Conservation (phyloP, 2,888 invertebrate species). For the Stenichneumon culpator region DNA sequence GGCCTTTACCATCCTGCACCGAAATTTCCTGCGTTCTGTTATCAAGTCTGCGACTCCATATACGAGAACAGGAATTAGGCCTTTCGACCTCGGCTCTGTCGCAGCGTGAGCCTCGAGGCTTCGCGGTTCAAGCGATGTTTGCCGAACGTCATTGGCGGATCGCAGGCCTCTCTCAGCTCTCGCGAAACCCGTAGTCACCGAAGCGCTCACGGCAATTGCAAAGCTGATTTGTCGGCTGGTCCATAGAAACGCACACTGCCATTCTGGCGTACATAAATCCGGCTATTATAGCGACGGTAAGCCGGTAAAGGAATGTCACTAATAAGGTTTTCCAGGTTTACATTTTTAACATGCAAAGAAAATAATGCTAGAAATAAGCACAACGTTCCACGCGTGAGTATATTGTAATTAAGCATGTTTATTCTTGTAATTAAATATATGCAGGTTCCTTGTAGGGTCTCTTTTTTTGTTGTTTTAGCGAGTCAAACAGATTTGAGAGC, state of each 20-base stretch:
- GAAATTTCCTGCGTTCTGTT: neutral
- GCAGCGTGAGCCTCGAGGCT: slow-evolving; percentile 5
- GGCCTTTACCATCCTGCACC: neutral
- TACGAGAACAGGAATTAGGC: slow-evolving; percentile 7
- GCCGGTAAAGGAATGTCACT: neutral
- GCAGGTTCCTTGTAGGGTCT: no score
- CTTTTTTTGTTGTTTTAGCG: no score
- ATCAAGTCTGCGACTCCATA: slow-evolving; percentile 8
- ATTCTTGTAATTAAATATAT: no score
- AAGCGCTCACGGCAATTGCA: neutral
- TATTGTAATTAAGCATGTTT: no score
- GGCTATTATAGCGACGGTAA: neutral
- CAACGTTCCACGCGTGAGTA: no score
- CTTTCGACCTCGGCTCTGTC: slow-evolving; percentile 29
- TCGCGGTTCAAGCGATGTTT: neutral
- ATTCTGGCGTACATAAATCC: neutral
- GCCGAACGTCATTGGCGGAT: neutral
- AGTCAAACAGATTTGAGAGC: neutral
- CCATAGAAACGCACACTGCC: neutral
- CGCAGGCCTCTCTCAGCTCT: neutral
- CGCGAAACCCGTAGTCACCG: neutral
- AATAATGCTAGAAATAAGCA: no score
- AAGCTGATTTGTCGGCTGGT: neutral
- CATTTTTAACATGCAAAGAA: no score
- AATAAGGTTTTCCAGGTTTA: neutral